A percentile compares a stretch with the other conserved stretches of the same genome.
Evolutionary conservation across 2,888 invertebrate genomes (phyloP).

Genomic region (Dryobotodes eremita): DNA sequence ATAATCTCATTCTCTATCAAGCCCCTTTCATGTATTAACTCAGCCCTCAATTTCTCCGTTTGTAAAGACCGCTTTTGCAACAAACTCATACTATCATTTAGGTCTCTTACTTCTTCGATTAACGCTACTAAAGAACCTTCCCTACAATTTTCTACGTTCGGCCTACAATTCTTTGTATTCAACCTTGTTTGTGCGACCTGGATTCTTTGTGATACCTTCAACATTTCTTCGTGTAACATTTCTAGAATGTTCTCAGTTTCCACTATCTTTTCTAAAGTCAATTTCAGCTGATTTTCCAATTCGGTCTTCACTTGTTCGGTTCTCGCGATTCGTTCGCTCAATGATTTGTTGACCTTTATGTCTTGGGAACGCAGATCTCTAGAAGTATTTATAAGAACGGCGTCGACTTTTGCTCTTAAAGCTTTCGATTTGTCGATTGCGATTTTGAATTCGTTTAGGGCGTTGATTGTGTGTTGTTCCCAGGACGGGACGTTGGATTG

Average conservation of each 20-base stretch:
- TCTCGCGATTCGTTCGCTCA: conserved; percentile 93
- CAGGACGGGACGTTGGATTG: conserved; percentile 96
- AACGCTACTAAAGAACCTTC: conserved; percentile 85
- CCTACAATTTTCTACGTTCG: conserved; percentile 86
- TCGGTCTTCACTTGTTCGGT: conserved; percentile 94
- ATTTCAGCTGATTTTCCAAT: conserved; percentile 93
- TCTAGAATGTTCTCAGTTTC: conserved; percentile 86
- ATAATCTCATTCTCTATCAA: conserved; percentile 86
- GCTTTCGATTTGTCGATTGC: conserved; percentile 93
- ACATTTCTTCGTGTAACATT: conserved; percentile 84
- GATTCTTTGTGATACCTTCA: conserved; percentile 84
- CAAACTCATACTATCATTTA: conserved; percentile 85
- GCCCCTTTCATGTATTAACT: conserved; percentile 85
- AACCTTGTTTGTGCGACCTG: conserved; percentile 87
- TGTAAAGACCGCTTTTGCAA: conserved; percentile 82
- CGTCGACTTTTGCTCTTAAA: conserved; percentile 93
- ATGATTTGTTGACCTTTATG: conserved; percentile 94
- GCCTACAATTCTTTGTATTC: conserved; percentile 84
- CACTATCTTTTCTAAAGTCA: conserved; percentile 84
- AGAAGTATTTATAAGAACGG: conserved; percentile 94
- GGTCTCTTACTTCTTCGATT: conserved; percentile 85
- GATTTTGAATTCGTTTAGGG: conserved; percentile 93
- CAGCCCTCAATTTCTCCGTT: conserved; percentile 83
- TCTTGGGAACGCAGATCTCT: conserved; percentile 95
- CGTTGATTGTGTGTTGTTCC: conserved; percentile 95